These are phyloP conservation scores for Spinus pinus DNA, from an alignment of 2,797 vertebrate genomes.

Conservation along the genomic window DNA sequence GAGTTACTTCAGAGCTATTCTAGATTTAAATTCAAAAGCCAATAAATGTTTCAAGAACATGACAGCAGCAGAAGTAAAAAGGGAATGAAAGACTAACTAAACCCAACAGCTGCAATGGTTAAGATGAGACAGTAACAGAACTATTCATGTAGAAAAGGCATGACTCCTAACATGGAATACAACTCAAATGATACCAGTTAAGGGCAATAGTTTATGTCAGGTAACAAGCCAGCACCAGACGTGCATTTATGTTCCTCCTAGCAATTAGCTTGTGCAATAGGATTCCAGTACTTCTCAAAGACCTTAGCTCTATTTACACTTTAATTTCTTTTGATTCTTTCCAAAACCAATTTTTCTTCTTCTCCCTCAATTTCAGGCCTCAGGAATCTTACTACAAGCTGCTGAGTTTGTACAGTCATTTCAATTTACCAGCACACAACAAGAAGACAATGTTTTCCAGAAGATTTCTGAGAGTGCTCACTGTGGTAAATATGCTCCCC, in stretches of 20 bases:
- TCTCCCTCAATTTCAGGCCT: not conserved
- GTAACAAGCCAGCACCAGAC: not conserved
- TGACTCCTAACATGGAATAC: not conserved
- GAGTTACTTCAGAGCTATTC: not conserved
- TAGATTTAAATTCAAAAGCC: not conserved
- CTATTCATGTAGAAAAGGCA: not conserved
- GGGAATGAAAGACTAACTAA: not conserved
- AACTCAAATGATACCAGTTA: not conserved
- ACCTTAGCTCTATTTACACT: not conserved
- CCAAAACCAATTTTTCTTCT: not conserved
- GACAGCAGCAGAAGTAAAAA: not conserved
- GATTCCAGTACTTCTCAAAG: not conserved
- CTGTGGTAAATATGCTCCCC: not conserved
- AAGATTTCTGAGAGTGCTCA: not conserved
- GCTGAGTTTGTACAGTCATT: not conserved
- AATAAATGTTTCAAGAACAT: not conserved
- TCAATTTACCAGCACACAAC: not conserved
- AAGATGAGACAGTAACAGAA: not conserved
- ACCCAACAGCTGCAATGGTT: not conserved
- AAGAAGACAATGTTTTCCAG: not conserved
- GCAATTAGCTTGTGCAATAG: not conserved
- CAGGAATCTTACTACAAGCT: not conserved
- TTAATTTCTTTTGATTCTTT: not conserved
- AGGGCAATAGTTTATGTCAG: not conserved
- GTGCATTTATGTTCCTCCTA: not conserved